These are phyloP conservation scores for Leptatherina wallacei DNA, from an alignment of 2,797 vertebrate species.

Conservation along the genomic window DNA sequence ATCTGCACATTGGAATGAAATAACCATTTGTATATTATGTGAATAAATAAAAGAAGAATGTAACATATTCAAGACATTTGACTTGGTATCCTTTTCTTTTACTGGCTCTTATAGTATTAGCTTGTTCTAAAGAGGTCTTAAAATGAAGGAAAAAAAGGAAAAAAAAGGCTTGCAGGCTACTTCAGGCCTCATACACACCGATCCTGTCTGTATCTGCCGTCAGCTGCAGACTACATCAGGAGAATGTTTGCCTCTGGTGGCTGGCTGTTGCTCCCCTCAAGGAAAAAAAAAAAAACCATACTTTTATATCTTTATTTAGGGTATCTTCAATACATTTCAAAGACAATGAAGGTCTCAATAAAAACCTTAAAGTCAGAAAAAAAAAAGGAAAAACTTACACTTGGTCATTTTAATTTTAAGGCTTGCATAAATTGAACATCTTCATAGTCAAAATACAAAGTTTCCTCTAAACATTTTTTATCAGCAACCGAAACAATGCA, in stretches of 20 bases:
- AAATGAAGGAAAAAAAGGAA: too few relatives aligned
- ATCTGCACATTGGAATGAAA: too few relatives aligned
- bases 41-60: too few relatives aligned
- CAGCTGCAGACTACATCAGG: slow-evolving; percentile 36
- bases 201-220: slow-evolving; percentile 32
- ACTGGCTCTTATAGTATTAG: too few relatives aligned
- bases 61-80: too few relatives aligned
- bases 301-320: slow-evolving; percentile 8
- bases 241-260: slow-evolving; percentile 48
- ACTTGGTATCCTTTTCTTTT: too few relatives aligned
- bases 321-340: slow-evolving; percentile 39
- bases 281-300: slow-evolving; percentile 19
- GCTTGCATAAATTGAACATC: slow-evolving; percentile 59
- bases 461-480: slow-evolving; percentile 41
- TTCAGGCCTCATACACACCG: slow-evolving; percentile 33
- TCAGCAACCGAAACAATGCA: slow-evolving; percentile 40
- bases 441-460: slow-evolving; percentile 61
- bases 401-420: slow-evolving; percentile 69
- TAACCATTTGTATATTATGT: too few relatives aligned
- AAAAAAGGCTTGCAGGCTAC: background rate
- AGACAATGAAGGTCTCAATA: slow-evolving; percentile 50
- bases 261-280: slow-evolving; percentile 14
- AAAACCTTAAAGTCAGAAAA: slow-evolving; percentile 40
- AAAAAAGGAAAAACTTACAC: slow-evolving; percentile 30
- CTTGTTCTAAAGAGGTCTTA: too few relatives aligned